Evolutionary conservation across 2,113 vertebrate genomes (phyloP).

Genomic region (Ginglymostoma cirratum): DNA sequence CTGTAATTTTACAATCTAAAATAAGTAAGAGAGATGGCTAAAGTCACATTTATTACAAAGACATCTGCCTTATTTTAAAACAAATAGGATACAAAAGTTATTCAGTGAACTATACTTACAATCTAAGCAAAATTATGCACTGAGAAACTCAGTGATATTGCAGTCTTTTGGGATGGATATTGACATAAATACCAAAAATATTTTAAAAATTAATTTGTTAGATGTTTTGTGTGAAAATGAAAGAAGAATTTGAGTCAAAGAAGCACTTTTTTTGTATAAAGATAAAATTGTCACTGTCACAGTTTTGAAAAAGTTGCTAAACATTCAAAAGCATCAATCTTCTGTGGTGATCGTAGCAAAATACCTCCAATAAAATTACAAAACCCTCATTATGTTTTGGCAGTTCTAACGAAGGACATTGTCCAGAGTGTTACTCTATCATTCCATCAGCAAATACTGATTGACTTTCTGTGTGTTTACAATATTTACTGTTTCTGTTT

Average conservation of each 20-base stretch:
- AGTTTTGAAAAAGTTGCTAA: not conserved
- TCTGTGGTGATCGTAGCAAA: not conserved
- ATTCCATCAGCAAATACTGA: not conserved
- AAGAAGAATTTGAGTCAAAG: not conserved
- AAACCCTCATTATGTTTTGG: not conserved
- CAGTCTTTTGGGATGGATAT: not conserved
- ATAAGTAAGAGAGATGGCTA: not conserved
- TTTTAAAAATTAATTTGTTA: not conserved
- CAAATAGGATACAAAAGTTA: not conserved
- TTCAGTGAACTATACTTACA: not conserved
- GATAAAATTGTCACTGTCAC: not conserved
- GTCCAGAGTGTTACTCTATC: not conserved
- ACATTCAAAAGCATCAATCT: not conserved
- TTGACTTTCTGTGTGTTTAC: not conserved
- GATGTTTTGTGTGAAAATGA: not conserved
- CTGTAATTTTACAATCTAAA: not conserved
- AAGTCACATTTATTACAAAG: not conserved
- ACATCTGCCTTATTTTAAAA: not conserved
- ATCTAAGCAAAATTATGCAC: not conserved
- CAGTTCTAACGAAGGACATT: not conserved
- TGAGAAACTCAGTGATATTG: not conserved
- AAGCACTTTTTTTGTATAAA: not conserved
- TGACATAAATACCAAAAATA: not conserved
- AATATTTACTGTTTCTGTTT: not conserved
- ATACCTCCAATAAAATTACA: not conserved